Conservation (phyloP, 1,140 invertebrate genomes). For the Bombyx mandarina region DNA sequence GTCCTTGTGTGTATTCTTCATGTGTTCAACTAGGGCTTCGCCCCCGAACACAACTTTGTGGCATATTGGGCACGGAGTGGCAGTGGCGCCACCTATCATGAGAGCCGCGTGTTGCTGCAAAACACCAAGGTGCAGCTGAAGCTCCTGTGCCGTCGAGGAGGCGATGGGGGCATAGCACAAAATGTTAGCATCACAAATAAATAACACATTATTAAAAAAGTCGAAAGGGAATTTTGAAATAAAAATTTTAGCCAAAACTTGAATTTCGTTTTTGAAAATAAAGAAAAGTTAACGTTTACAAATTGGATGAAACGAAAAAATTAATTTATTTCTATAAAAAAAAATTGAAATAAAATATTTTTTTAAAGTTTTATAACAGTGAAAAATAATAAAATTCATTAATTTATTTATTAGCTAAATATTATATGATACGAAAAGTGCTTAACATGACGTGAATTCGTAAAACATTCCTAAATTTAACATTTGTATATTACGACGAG, state of each 20-base stretch:
- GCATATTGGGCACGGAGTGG: slow-evolving; percentile 90
- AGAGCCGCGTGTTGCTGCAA: slow-evolving; percentile 94
- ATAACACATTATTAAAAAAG: slow-evolving; percentile 26
- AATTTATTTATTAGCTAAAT: background rate
- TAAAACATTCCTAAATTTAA: too few species aligned
- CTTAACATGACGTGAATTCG: too few species aligned
- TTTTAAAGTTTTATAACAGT: background rate
- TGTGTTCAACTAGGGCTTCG: slow-evolving; percentile 94
- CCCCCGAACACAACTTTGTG: slow-evolving; percentile 94
- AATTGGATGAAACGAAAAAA: slow-evolving; percentile 1
- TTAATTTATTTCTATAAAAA: background rate
- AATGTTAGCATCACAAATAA: slow-evolving; percentile 50
- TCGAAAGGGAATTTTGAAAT: slow-evolving; percentile 48
- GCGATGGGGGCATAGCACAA: slow-evolving; percentile 59
- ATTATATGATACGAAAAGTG: too few species aligned
- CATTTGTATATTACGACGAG: too few species aligned
- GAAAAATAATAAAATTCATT: too few species aligned
- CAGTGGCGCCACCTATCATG: slow-evolving; percentile 89
- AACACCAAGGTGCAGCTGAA: slow-evolving; percentile 87
- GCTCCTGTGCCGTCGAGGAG: slow-evolving; percentile 75
- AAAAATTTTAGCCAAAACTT: background rate
- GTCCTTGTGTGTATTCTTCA: slow-evolving; percentile 96
- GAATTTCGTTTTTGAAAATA: background rate
- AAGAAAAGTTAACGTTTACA: background rate
- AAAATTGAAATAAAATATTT: background rate